phyloP scores from a whole-genome alignment of 2,113 vertebrate genomes.

The Hemiprocne comata region DNA sequence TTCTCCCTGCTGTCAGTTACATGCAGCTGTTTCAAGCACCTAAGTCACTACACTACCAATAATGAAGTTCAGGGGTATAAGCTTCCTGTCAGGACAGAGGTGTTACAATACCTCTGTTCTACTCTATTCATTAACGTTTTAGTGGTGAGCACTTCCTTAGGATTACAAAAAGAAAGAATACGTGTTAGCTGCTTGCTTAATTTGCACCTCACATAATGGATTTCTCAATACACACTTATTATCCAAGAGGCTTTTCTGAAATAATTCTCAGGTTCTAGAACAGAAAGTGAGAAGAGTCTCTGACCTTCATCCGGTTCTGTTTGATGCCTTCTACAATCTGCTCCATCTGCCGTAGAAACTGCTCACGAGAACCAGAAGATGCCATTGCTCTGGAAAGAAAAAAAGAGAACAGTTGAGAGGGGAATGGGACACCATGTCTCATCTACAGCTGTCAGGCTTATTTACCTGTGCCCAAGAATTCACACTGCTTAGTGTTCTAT shows the following conservation, averaged over 20 bases:
- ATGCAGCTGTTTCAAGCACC: not conserved
- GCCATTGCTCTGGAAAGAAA: conserved; percentile 90
- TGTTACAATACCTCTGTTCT: not conserved
- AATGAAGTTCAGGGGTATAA: not conserved
- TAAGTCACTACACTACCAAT: not conserved
- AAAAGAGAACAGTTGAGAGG: not conserved
- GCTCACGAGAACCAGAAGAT: conserved; percentile 89
- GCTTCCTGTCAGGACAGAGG: not conserved
- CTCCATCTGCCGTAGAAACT: conserved; percentile 97
- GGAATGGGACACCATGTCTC: not conserved
- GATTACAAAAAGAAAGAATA: not conserved
- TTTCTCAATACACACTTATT: not conserved
- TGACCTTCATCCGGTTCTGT: conserved; percentile 94
- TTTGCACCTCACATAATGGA: not conserved
- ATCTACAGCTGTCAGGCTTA: not conserved
- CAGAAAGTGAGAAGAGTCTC: not conserved
- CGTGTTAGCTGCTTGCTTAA: not conserved
- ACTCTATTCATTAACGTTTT: not conserved
- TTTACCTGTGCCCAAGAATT: not conserved
- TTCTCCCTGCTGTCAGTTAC: not conserved
- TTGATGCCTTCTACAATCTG: conserved; percentile 99
- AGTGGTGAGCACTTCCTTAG: not conserved
- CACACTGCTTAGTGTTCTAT: not conserved
- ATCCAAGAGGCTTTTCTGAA: not conserved
- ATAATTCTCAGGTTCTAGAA: not conserved